Conservation (phyloP, 2,797 vertebrate genomes). For the Ataeniobius toweri region DNA sequence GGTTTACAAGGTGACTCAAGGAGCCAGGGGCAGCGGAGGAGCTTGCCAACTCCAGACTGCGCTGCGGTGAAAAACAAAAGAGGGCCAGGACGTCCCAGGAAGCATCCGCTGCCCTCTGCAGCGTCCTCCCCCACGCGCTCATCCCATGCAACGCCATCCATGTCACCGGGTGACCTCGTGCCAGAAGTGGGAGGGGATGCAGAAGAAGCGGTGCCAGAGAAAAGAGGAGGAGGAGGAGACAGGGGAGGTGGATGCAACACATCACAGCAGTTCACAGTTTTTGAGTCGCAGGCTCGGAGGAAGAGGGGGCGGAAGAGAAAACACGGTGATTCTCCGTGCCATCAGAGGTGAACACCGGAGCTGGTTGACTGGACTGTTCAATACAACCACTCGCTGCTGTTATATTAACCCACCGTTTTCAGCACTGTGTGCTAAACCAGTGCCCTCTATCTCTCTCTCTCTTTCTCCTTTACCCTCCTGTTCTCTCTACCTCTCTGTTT, state of each 20-base stretch:
- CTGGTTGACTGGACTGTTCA: conserved; percentile 68
- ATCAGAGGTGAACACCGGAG: conserved; percentile 76
- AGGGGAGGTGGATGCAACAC: conserved; percentile 36
- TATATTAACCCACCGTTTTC: conserved; percentile 78
- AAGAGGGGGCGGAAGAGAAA: conserved; percentile 86
- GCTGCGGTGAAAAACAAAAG: conserved; percentile 87
- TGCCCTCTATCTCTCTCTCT: conserved; percentile 74
- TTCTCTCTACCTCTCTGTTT: conserved; percentile 75
- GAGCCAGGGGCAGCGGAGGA: conserved; percentile 63
- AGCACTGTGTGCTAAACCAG: conserved; percentile 84
- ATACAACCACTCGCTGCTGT: conserved; percentile 65
- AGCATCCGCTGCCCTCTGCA: conserved; percentile 76
- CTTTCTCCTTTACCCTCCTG: conserved; percentile 58
- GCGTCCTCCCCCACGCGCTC: conserved; percentile 65
- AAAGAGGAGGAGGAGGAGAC: conserved; percentile 23
- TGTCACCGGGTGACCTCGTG: conserved; percentile 49
- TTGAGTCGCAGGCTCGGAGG: conserved; percentile 85
- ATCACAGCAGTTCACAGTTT: conserved; percentile 83
- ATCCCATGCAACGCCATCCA: conserved; percentile 43
- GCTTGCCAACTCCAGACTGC: conserved; percentile 78
- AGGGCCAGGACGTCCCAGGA: conserved; percentile 91
- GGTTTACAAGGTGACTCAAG: conserved; percentile 77
- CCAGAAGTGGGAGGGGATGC: conserved; percentile 54
- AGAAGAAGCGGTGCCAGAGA: conserved; percentile 50
- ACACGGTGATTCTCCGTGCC: conserved; percentile 72